phyloP scores from a whole-genome alignment of 2,113 vertebrate genomes.

The Pomatostomus ruficeps region DNA sequence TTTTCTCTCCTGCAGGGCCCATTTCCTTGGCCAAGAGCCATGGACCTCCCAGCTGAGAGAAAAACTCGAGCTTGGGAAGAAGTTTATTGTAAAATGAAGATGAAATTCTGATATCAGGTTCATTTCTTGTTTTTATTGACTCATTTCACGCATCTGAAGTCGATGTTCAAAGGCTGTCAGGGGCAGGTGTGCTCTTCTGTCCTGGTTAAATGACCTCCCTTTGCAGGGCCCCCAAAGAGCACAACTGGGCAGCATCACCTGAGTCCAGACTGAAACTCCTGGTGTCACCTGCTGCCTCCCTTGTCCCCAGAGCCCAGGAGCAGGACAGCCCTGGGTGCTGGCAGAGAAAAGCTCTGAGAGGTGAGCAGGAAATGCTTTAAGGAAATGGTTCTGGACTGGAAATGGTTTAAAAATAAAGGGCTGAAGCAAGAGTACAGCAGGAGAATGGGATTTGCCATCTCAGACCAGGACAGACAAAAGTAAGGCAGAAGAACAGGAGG shows the following conservation, averaged over 20 bases:
- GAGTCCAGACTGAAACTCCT: background rate
- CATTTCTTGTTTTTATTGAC: conserved; percentile 57
- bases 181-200: background rate
- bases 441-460: background rate
- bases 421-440: background rate
- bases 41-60: background rate
- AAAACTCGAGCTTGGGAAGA: background rate
- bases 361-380: background rate
- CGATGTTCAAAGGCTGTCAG: conserved; percentile 33
- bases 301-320: background rate
- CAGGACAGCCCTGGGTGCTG: background rate
- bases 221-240: background rate
- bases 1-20: background rate
- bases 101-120: conserved; percentile 27
- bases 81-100: conserved; percentile 9
- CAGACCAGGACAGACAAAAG: background rate
- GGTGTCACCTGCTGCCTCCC: background rate
- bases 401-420: background rate
- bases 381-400: background rate
- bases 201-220: background rate
- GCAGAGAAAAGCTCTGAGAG: background rate
- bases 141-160: background rate
- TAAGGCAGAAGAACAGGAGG: background rate
- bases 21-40: background rate
- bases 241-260: background rate